Evolutionary conservation across 2,113 vertebrate species (phyloP), one percentile per base, ranked within the genome.

Genomic region (Apteryx owenii): DNA sequence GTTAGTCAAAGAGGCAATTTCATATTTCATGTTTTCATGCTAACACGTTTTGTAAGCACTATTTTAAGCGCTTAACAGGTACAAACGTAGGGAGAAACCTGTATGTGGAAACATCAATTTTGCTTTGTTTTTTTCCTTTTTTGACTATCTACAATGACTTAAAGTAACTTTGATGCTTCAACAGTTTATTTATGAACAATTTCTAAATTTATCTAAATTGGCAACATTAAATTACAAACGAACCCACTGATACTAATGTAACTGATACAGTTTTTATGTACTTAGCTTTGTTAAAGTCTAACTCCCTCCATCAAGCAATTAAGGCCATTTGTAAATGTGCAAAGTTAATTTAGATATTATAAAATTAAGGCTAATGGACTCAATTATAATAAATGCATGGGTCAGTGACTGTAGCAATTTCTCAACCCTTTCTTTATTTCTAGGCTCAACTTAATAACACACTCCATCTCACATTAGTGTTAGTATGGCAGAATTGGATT

Each of bases 311-410:
- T 7, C 46, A 90, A 95, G 95, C 90, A 96, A 97, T 97, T 96
- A 96, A 95, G 89, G 88, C 69, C 90, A 96, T 95, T 97, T 97
- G 84, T 91, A 95, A 96, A 93, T 76, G 89, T 94, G 93, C 79
- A 96, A 92, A 96, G 93, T 96, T 97, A 97, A 95, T 98, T 97
- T 95, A 95, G 88, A 97, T 97, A 97, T 98, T 97, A 97, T 95
- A 94, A 97, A 97, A 98, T 97, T 96, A 96, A 96, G 89, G 95
- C 93, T 97, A 97, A 97, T 97, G 90, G 95, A 88, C 94, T 98
- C 96, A 95, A 96, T 98, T 97, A 96, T 88, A 97, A 97, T 96
- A 95, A 96, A 95, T 83, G 89, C 84, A 85, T 44, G 91, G 95
- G 97, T 96, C 96, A 95, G 92, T 61, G 28, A 89, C 14, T 81